A percentile compares a stretch with the other conserved stretches of the same genome.
These are phyloP conservation scores for Lophura swinhoii DNA, from an alignment of 2,797 vertebrate genomes.

Conservation along the genomic window DNA sequence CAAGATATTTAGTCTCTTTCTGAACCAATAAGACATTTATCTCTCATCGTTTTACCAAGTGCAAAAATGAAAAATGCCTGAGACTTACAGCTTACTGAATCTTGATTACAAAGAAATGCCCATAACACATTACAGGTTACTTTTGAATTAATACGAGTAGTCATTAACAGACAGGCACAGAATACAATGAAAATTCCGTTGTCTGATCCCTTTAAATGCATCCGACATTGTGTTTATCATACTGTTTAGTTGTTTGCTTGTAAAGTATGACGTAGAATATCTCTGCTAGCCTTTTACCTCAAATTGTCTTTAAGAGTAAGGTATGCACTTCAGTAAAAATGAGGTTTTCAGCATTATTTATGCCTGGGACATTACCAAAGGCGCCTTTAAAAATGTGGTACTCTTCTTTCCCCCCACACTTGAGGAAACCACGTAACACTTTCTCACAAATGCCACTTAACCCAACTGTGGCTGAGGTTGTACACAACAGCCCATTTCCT, in stretches of 20 bases:
- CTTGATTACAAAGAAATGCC: neutral
- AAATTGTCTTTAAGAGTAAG: constrained; percentile 27
- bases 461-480: neutral
- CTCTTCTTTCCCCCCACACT: neutral
- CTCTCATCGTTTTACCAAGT: constrained; percentile 12
- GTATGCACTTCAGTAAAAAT: neutral
- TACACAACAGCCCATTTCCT: neutral
- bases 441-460: neutral
- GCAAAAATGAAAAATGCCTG: neutral
- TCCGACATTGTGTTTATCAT: neutral
- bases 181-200: neutral
- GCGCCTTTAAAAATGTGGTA: neutral
- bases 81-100: neutral
- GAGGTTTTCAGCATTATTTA: neutral
- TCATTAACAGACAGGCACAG: neutral
- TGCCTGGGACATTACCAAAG: neutral
- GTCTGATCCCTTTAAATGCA: constrained; percentile 4
- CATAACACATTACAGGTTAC: neutral
- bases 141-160: neutral
- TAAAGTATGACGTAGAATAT: neutral
- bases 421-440: neutral
- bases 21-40: constrained; percentile 13
- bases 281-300: constrained; percentile 9
- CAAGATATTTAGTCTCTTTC: neutral
- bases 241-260: constrained; percentile 28